phyloP scores from a whole-genome alignment of 2,113 vertebrate species.

The Coregonus clupeaformis region DNA sequence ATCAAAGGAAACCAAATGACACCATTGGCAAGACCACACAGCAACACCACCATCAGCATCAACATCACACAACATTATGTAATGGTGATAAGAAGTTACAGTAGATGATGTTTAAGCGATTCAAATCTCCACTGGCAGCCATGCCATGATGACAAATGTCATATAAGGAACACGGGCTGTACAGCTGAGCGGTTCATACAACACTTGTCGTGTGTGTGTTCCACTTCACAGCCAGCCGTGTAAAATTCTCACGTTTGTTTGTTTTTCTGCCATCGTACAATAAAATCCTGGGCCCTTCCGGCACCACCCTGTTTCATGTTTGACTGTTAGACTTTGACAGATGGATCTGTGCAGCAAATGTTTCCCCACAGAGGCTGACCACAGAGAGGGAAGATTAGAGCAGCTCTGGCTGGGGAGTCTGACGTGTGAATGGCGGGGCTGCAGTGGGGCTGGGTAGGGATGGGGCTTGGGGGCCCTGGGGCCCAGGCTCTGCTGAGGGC shows the following conservation, averaged over 20 bases:
- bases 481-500: slow-evolving; percentile 14
- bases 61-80: slow-evolving; percentile 67
- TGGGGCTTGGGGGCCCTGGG: slow-evolving; percentile 9
- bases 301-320: slow-evolving; percentile 1
- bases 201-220: slow-evolving; percentile 11
- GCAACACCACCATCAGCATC: slow-evolving; percentile 49
- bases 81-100: slow-evolving; percentile 56
- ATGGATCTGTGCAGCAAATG: slow-evolving; percentile 59
- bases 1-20: slow-evolving; percentile 46
- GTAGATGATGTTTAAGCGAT: slow-evolving; percentile 22
- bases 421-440: slow-evolving; percentile 57
- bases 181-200: background rate
- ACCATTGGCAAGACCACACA: slow-evolving; percentile 67
- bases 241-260: slow-evolving; percentile 71
- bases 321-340: background rate
- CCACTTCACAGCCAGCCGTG: slow-evolving; percentile 44
- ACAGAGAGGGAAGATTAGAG: slow-evolving; percentile 40
- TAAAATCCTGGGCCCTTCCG: background rate
- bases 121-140: background rate
- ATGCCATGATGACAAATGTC: slow-evolving; percentile 9
- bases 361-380: slow-evolving; percentile 54
- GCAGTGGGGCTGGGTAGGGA: slow-evolving; percentile 29
- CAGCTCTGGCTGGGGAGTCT: slow-evolving; percentile 32
- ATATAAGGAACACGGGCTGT: background rate
- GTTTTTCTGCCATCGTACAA: slow-evolving; percentile 62